Percentiles rank a stretch among this genome's conserved stretches.
phyloP scores from a whole-genome alignment of 2,797 vertebrate genomes.

The Geotrypetes seraphini region DNA sequence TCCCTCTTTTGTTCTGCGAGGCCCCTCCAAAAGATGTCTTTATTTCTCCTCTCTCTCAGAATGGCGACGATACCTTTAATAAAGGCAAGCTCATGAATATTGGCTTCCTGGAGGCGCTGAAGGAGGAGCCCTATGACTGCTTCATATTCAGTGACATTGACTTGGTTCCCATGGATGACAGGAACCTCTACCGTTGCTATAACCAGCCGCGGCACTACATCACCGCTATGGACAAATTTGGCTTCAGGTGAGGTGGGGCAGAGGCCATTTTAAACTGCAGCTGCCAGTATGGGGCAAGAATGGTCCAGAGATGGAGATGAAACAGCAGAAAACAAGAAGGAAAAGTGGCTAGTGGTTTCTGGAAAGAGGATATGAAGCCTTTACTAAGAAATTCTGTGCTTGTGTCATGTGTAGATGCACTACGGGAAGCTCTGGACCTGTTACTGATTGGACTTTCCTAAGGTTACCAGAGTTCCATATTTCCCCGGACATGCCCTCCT shows the following conservation, averaged over 20 bases:
- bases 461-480: too few species aligned
- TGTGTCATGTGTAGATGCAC: too few species aligned
- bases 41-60: conserved; percentile 50
- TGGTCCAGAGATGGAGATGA: neutral
- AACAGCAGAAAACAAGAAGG: too few species aligned
- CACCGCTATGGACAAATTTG: conserved; percentile 97
- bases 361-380: too few species aligned
- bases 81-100: conserved; percentile 91
- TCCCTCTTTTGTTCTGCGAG: too few species aligned
- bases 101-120: conserved; percentile 85
- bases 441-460: too few species aligned
- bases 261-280: neutral
- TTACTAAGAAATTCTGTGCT: too few species aligned
- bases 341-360: too few species aligned
- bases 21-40: too few species aligned
- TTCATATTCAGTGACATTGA: conserved; percentile 98
- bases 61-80: conserved; percentile 92
- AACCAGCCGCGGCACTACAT: conserved; percentile 95
- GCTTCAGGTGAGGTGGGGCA: conserved; percentile 76
- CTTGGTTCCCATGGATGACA: conserved; percentile 95
- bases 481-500: too few species aligned
- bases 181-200: conserved; percentile 94
- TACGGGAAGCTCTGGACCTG: too few species aligned
- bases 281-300: too few species aligned
- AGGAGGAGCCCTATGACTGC: conserved; percentile 88